A percentile compares a stretch with the other conserved stretches of the same genome.
Evolutionary conservation across 64 coral and sea anemone genomes (phyloP).

Genomic region (Catalaphyllia jardinei): DNA sequence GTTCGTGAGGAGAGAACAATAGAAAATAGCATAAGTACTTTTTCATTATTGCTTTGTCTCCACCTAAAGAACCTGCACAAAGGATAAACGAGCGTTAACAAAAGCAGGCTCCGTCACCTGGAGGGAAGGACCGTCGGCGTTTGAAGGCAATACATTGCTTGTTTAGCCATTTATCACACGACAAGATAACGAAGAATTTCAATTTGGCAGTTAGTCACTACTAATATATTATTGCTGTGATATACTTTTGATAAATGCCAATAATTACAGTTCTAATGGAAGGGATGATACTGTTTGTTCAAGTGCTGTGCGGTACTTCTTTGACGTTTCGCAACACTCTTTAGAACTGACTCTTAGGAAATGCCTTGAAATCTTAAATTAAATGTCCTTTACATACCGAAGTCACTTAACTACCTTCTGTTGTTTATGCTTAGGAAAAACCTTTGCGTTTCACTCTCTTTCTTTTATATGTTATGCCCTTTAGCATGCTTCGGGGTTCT

Average conservation of each 20-base stretch:
- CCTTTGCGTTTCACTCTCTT: too few relatives aligned
- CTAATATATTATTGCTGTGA: conserved; percentile 9
- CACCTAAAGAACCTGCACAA: background rate
- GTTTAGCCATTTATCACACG: background rate
- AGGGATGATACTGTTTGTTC: conserved; percentile 36
- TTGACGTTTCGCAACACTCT: conserved; percentile 1
- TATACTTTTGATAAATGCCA: conserved; percentile 18
- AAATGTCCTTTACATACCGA: background rate
- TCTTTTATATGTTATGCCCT: too few relatives aligned
- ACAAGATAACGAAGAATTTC: conserved; percentile 8
- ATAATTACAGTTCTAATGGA: conserved; percentile 24
- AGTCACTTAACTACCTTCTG: too few relatives aligned
- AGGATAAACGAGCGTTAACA: background rate
- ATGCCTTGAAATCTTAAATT: background rate
- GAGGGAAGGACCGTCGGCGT: background rate
- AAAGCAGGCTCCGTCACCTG: background rate
- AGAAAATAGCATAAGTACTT: conserved; percentile 1
- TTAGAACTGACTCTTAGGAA: background rate
- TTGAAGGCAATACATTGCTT: background rate
- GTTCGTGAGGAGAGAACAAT: background rate
- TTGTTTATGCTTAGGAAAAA: too few relatives aligned
- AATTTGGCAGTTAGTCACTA: conserved; percentile 20
- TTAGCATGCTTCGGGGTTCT: too few relatives aligned
- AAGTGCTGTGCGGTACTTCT: conserved; percentile 27
- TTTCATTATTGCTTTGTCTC: conserved; percentile 1